Conservation (phyloP, 2,888 invertebrate species). For the Drosophila anceps region DNA sequence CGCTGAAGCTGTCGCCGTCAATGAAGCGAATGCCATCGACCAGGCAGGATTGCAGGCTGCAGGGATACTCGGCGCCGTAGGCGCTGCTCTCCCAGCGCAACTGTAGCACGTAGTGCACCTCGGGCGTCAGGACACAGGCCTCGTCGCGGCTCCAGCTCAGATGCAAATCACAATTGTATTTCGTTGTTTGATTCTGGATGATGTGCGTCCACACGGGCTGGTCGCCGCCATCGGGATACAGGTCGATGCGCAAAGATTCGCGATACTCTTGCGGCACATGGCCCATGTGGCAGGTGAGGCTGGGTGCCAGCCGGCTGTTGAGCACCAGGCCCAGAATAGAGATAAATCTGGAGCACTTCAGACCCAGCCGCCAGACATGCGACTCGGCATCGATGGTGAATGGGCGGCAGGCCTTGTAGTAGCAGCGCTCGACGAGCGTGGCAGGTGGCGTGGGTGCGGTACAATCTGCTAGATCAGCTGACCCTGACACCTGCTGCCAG, state of each 20-base stretch:
- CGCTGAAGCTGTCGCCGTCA: conserved; percentile 77
- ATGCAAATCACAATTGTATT: conserved; percentile 84
- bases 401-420: conserved; percentile 84
- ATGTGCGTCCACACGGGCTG: conserved; percentile 74
- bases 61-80: conserved; percentile 84
- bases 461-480: conserved; percentile 6
- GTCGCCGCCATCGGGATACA: conserved; percentile 54
- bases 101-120: conserved; percentile 82
- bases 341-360: conserved; percentile 83
- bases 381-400: conserved; percentile 79
- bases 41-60: conserved; percentile 81
- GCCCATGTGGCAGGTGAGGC: conserved; percentile 50
- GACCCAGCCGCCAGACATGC: conserved; percentile 73
- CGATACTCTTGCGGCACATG: conserved; percentile 76
- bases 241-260: conserved; percentile 81
- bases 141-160: conserved; percentile 77
- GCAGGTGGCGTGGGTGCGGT: conserved; percentile 45
- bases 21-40: conserved; percentile 81
- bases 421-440: conserved; percentile 80
- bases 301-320: conserved; percentile 83
- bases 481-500: conserved; percentile 36
- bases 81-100: conserved; percentile 81
- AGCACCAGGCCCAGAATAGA: conserved; percentile 81
- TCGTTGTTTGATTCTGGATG: conserved; percentile 76
- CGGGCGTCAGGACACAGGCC: conserved; percentile 81